Conservation (phyloP, 2,797 vertebrate species). For the Amniataba percoides region DNA sequence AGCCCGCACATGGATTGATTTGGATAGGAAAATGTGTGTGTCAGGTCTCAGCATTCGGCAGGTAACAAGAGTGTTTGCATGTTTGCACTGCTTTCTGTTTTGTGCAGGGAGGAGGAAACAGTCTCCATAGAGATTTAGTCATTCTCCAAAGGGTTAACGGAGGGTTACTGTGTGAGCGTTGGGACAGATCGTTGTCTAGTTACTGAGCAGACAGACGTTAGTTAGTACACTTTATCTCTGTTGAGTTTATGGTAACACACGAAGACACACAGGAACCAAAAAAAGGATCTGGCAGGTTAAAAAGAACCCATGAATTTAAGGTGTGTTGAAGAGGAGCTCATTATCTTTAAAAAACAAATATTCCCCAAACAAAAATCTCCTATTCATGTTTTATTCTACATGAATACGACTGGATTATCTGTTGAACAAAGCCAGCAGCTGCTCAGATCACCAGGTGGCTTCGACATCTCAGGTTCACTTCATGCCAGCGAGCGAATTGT, state of each 20-base stretch:
- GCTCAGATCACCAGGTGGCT: not conserved
- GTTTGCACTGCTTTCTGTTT: not conserved
- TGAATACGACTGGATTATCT: not conserved
- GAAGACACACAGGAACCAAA: not conserved
- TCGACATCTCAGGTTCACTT: no score
- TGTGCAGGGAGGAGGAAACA: not conserved
- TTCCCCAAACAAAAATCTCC: no score
- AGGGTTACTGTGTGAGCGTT: conserved; percentile 17
- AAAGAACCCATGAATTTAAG: not conserved
- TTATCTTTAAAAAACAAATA: not conserved
- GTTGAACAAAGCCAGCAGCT: not conserved
- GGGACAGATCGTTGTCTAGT: conserved; percentile 3
- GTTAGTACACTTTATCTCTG: not conserved
- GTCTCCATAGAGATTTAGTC: conserved; percentile 30
- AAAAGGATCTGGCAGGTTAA: not conserved
- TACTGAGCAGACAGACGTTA: not conserved
- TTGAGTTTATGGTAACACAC: not conserved
- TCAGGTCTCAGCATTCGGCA: not conserved
- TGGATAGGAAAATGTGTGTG: conserved; percentile 34
- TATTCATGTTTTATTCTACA: not conserved
- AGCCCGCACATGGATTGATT: not conserved
- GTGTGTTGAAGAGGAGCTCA: not conserved
- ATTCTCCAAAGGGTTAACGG: not conserved
- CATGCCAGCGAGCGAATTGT: no score
- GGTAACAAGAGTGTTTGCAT: not conserved